Conservation (phyloP, 2,113 vertebrate genomes). For the Stercorarius parasiticus region DNA sequence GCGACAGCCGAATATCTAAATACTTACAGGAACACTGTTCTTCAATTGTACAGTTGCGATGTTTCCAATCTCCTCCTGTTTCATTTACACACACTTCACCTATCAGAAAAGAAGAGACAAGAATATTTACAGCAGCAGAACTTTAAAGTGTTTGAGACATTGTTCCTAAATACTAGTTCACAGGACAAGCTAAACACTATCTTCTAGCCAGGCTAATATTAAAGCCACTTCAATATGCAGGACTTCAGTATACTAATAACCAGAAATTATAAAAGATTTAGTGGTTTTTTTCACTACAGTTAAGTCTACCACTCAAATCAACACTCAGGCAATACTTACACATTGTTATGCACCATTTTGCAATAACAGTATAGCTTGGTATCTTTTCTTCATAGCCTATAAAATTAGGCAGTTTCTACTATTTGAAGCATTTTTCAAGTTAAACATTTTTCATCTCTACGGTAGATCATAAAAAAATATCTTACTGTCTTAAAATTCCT, state of each 20-base stretch:
- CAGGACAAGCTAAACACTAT: background rate
- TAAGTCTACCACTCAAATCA: background rate
- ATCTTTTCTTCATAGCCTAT: background rate
- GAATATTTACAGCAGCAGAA: background rate
- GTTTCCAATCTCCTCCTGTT: fast-evolving
- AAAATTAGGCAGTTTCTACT: background rate
- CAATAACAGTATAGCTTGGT: background rate
- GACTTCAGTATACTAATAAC: background rate
- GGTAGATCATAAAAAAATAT: background rate
- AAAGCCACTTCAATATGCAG: background rate
- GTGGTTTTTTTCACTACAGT: background rate
- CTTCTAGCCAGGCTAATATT: background rate
- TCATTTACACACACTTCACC: background rate
- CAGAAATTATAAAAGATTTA: background rate
- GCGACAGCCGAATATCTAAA: background rate
- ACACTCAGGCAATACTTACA: background rate
- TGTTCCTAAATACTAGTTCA: background rate
- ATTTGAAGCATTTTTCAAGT: background rate
- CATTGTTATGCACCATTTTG: background rate
- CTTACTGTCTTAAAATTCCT: background rate
- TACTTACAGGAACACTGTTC: constrained; percentile 2
- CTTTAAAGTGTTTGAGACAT: background rate
- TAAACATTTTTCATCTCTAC: background rate
- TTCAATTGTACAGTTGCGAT: fast-evolving
- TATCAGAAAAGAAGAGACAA: background rate